Evolutionary conservation across 2,797 vertebrate species (phyloP), one percentile per base, ranked within the genome.

Genomic region (Benthosema pterotum): DNA sequence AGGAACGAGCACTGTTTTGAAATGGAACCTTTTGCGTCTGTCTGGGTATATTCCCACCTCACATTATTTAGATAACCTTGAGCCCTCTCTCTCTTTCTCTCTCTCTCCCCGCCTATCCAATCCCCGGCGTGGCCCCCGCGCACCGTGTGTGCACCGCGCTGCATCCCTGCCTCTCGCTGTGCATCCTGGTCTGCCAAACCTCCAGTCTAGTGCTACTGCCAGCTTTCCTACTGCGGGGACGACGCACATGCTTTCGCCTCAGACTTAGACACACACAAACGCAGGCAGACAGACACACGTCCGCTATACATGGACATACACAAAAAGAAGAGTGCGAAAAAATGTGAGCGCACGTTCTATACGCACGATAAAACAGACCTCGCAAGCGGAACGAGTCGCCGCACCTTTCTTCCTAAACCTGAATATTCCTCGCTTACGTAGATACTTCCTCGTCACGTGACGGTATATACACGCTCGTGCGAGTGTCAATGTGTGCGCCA

Each of bases 361-460:
- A 79, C 60, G 78, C 85, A 89, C 84, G 87, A 80, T 87, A 83
- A 88, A 89, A 80, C 69, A 81, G 88, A 87, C 87, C 86, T 87
- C 87, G 88, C 87, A 87, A 63, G 80, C 75, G 81, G 84, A 84
- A 79, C 78, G 79, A 83, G 80, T 85, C 74, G 63, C 82, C 73
- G 45, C 75, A 84, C 80, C 75, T 38, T 85, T 80, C 76, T 79
- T n/a, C 38, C 74, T 76, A 59, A 3, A 25, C 22, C 22, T 25
- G 22, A n/a, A n/a, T 72, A 69, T 79, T 62, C 67, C 74, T 69
- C 42, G 12, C 63, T 68, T 49, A 2, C 17, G n/a, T n/a, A n/a
- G 46, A 3, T 49, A 38, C 47, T 49, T 17, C 58, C 61, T 69
- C 69, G n/a, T n/a, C n/a, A n/a, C n/a, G n/a, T n/a, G n/a, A n/a